Evolutionary conservation across 2,888 invertebrate species (phyloP).

Genomic region (Biston stratarius): DNA sequence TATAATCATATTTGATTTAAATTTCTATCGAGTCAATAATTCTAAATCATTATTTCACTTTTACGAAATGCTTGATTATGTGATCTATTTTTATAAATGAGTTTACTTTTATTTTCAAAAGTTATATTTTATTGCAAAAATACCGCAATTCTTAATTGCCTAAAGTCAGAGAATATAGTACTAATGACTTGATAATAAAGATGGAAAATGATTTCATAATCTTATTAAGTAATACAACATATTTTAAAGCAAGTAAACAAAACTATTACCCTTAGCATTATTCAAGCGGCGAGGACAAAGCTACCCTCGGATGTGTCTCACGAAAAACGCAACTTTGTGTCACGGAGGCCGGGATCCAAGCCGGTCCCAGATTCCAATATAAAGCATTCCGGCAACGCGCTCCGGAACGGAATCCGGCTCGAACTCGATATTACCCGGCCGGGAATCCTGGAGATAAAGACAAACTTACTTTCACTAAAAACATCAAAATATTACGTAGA

Average conservation of each 20-base stretch:
- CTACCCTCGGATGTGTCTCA: slow-evolving; percentile 25
- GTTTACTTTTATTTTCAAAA: too few species aligned
- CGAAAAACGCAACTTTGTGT: slow-evolving; percentile 57
- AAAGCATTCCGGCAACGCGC: slow-evolving; percentile 61
- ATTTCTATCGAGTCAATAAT: too few species aligned
- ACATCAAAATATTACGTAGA: slow-evolving; percentile 4
- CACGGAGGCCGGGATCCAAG: slow-evolving; percentile 46
- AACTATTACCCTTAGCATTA: slow-evolving; percentile 1
- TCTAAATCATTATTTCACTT: too few species aligned
- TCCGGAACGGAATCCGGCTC: slow-evolving; percentile 53
- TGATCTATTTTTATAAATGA: too few species aligned
- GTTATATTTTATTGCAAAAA: too few species aligned
- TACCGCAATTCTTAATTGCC: too few species aligned
- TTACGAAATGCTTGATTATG: too few species aligned
- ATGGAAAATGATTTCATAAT: too few species aligned
- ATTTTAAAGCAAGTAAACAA: not conserved
- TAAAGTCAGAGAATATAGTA: too few species aligned
- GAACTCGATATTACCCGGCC: slow-evolving; percentile 50
- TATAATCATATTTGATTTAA: too few species aligned
- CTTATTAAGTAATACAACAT: too few species aligned
- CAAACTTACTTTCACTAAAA: slow-evolving; percentile 47
- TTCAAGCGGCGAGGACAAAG: slow-evolving; percentile 47
- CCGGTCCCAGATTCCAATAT: slow-evolving; percentile 61
- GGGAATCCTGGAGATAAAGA: slow-evolving; percentile 39
- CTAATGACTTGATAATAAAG: too few species aligned